Evolutionary conservation across 2,888 invertebrate species (phyloP).

Genomic region (Ypsolopha scabrella): DNA sequence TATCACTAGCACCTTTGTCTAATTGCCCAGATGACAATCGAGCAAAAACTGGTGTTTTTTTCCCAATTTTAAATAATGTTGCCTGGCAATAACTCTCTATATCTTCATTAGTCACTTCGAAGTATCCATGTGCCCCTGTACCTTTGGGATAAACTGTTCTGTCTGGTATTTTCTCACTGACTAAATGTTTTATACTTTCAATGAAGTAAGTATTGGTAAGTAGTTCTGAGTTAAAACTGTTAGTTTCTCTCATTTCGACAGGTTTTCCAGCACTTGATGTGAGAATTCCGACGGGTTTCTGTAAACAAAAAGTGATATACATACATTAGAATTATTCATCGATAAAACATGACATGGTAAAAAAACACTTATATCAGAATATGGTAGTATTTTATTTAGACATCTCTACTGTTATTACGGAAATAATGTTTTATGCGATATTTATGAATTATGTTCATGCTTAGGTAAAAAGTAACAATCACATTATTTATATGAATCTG

Average conservation of each 20-base stretch:
- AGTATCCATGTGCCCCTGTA: constrained; percentile 86
- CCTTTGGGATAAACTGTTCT: constrained; percentile 94
- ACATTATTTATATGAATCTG: no score
- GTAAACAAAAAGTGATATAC: constrained; percentile 17
- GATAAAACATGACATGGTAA: neutral
- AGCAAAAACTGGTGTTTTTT: constrained; percentile 79
- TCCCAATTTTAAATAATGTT: constrained; percentile 82
- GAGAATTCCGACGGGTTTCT: constrained; percentile 65
- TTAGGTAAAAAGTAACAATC: no score
- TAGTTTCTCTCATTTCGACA: constrained; percentile 74
- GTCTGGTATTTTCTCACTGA: constrained; percentile 87
- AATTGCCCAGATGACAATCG: constrained; percentile 85
- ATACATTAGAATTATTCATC: neutral
- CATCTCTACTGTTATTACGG: no score
- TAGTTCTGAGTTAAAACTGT: constrained; percentile 82
- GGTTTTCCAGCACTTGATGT: constrained; percentile 84
- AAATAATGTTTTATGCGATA: no score
- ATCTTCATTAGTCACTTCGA: constrained; percentile 86
- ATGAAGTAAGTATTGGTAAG: constrained; percentile 79
- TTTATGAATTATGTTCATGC: no score
- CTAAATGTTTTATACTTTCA: constrained; percentile 67
- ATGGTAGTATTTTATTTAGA: no score
- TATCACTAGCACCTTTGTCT: constrained; percentile 86
- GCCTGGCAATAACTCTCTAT: constrained; percentile 81
- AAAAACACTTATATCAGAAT: no score